phyloP scores from a whole-genome alignment of 2,113 vertebrate species.

The Toxostoma redivivum region DNA sequence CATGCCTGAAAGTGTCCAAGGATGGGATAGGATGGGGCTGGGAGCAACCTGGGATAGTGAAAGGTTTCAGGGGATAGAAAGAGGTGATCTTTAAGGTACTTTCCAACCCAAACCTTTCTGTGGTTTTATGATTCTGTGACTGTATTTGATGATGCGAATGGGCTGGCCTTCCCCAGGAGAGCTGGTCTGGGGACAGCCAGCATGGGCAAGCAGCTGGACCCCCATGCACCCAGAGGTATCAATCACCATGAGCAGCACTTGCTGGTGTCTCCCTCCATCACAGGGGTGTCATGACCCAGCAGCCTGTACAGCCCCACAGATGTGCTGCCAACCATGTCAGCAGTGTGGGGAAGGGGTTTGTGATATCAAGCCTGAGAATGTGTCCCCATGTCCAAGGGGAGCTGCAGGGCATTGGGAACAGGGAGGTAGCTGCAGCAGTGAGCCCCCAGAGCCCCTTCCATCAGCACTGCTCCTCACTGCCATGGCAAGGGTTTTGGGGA shows the following conservation, averaged over 20 bases:
- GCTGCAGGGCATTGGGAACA: background rate
- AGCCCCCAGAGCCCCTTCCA: background rate
- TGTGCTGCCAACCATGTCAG: fast-evolving
- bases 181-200: background rate
- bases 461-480: fast-evolving
- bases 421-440: background rate
- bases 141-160: background rate
- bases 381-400: fast-evolving
- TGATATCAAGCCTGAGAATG: fast-evolving
- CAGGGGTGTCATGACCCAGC: background rate
- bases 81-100: background rate
- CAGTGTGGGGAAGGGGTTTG: background rate
- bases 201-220: background rate
- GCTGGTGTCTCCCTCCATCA: background rate
- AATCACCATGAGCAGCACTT: background rate
- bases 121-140: background rate
- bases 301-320: background rate
- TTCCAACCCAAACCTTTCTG: background rate
- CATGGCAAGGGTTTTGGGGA: fast-evolving
- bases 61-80: background rate
- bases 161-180: background rate
- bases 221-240: background rate
- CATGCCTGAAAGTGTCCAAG: background rate
- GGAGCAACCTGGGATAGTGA: background rate
- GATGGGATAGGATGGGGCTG: background rate